Base-by-base conservation (phyloP, 2,113 vertebrate genomes). In the Caloenas nicobarica region DNA sequence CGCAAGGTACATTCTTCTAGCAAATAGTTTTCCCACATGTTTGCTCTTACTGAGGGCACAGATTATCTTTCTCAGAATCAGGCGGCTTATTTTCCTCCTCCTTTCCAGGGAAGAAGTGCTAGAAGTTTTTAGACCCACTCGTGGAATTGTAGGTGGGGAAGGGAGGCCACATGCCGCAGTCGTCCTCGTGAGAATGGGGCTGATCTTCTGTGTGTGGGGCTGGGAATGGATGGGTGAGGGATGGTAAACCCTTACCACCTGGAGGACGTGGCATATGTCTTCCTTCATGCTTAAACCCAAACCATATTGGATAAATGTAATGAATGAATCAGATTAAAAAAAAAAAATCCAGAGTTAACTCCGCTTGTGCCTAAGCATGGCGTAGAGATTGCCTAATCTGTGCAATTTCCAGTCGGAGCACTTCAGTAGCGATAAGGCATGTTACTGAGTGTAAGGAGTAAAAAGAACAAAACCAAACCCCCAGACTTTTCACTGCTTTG, bases 151-250 rank as follows among this genome's bases (percentile, higher is more conserved):
- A 34, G 85, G 5, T 64, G 66, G 36, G 84, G 21, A 80, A 44
- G 46, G 38, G 71, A 7, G 61, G 68, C 29, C 60, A 8, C 9
- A 4, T 34, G 74, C 33, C 2, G 0, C 24, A 7, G 29, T 40
- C 4, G 0, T 38, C 48, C 23, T 76, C 0, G 0, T 0, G 14
- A 34, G 65, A 51, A 9, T 0, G 0, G 70, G 17, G 16, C 64
- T 1, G 1, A 10, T n/a, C 24, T 3, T 15, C 13, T 10, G 53
- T 6, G 12, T 4, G 18, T 2, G 14, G 44, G 38, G 62, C 7
- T 86, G 48, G 1, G 8, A n/a, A 9, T 24, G 0, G 2, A 5
- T 16, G 72, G 44, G 8, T 5, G 28, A 56, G 85, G 38, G 60
- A 42, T 70, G 86, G 57, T 29, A 26, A 34, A 46, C 15, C 42